Evolutionary conservation across 2,888 invertebrate genomes (phyloP), one percentile per base, ranked within the genome.

Genomic region (Bombylius major): DNA sequence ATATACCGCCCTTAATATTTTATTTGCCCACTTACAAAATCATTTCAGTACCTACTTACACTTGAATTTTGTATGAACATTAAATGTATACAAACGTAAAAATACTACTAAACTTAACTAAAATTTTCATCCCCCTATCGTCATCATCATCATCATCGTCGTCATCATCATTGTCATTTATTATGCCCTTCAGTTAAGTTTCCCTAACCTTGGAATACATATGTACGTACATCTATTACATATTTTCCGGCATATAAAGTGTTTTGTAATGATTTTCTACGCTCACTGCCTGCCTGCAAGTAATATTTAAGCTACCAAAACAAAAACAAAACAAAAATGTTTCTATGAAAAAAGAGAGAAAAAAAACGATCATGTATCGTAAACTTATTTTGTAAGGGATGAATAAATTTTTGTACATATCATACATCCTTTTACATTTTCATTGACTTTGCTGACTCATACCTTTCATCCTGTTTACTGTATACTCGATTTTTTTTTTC

Each of bases 21-120:
- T 57, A 59, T 57, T 57, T 59, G 53, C 57, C 56, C 59, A 55
- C 59, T 59, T 59, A 57, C 51, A 55, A 59, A 57, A 57, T 55
- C 59, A 57, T 59, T 57, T 59, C 23, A 36, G 9, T 36, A 6
- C 7, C 7, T 42, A 42, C 39, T 42, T 11, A 11, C 11, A 42
- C 39, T 42, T 42, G 39, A 42, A 42, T 42, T 42, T 42, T 42
- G 4, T 11, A 42, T 42, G 5, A 8, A 42, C 6, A 11, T 8
- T 42, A 42, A 42, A 11, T 42, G 39, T 42, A 11, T 23, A 23
- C 23, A 23, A 23, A 1, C 23, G 23, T 23, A 23, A 23, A n/a
- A 23, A 23, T 23, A 23, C 23, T 23, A 23, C 23, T 23, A 23
- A 23, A 23, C 23, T 23, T 23, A 1, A 23, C 23, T 23, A 23